Evolutionary conservation across 2,797 vertebrate species (phyloP), one percentile per base, ranked within the genome.

Genomic region (Dicrostonyx torquatus): DNA sequence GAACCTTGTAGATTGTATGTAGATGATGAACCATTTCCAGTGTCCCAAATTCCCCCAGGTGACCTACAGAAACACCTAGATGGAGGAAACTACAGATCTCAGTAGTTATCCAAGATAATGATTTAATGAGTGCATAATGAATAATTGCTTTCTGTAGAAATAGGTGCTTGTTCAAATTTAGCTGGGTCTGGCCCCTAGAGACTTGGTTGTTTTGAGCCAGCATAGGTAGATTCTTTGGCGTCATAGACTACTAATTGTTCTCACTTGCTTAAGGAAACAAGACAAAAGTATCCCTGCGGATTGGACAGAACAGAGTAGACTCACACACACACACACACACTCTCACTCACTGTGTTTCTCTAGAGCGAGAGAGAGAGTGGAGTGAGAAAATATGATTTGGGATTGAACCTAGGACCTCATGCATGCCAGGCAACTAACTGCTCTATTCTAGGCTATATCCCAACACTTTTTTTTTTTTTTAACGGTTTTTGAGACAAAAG

Each of bases 91-190:
- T 79, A 40, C 55, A 78, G 66, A 29, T 95, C 87, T 89, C 78
- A 76, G 91, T 93, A 70, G 26, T 60, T 48, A 73, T 87, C 43
- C 3, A 96, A 73, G 60, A 93, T 79, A 93, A 40, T 62, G 82
- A 91, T 95, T 76, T 90, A 90, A 84, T 97, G 75, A 84, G 78
- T 70, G 60, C 80, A 9, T 93, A 83, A 87, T 97, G 90, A 95
- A 94, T 96, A 94, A 92, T 95, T 97, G 48, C 90, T 95, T 87
- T 95, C 79, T 93, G 60, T 93, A 77, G 83, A 94, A 94, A 89
- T 40, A 92, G 89, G 76, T 92, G 72, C 37, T 58, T 84, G 75
- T 95, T 62, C 72, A 87, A 58, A 40, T 62, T 87, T 83, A 76
- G 55, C 86, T 89, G 72, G 90, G 15, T 64, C 79, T 77, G 83